Percentiles rank a stretch among this genome's conserved stretches.
Conservation (phyloP, 2,888 invertebrate genomes). For the Schrankia costaestrigalis region DNA sequence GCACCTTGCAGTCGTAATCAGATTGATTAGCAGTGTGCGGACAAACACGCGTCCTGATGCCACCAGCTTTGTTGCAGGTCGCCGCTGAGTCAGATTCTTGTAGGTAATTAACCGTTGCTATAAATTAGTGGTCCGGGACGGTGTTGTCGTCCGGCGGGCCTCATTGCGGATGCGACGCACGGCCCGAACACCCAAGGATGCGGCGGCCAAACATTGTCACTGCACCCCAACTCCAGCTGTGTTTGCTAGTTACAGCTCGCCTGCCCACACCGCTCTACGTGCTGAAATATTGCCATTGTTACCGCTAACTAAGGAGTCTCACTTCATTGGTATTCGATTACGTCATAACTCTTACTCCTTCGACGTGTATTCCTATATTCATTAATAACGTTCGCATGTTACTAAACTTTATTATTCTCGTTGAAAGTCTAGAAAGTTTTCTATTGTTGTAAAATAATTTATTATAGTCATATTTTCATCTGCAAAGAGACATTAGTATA, state of each 20-base stretch:
- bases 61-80: constrained; percentile 41
- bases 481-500: constrained; percentile 9
- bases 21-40: constrained; percentile 37
- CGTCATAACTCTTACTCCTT: constrained; percentile 13
- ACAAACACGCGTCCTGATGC: constrained; percentile 38
- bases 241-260: constrained; percentile 65
- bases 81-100: constrained; percentile 62
- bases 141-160: constrained; percentile 35
- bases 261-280: constrained; percentile 55
- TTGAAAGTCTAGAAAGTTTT: constrained; percentile 2
- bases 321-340: constrained; percentile 36
- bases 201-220: constrained; percentile 68
- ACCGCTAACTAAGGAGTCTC: constrained; percentile 34
- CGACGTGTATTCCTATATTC: no score
- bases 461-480: constrained; percentile 4
- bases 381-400: no score
- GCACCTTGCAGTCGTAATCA: constrained; percentile 21
- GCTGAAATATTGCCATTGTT: constrained; percentile 57
- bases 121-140: constrained; percentile 58
- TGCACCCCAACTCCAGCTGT: constrained; percentile 68
- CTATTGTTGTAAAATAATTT: not conserved
- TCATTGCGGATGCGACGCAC: constrained; percentile 66
- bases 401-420: no score
- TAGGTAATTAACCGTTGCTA: constrained; percentile 70
- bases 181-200: constrained; percentile 50